Evolutionary conservation across 2,113 vertebrate species (phyloP), one percentile per base, ranked within the genome.

Genomic region (Mystacornis crossleyi): DNA sequence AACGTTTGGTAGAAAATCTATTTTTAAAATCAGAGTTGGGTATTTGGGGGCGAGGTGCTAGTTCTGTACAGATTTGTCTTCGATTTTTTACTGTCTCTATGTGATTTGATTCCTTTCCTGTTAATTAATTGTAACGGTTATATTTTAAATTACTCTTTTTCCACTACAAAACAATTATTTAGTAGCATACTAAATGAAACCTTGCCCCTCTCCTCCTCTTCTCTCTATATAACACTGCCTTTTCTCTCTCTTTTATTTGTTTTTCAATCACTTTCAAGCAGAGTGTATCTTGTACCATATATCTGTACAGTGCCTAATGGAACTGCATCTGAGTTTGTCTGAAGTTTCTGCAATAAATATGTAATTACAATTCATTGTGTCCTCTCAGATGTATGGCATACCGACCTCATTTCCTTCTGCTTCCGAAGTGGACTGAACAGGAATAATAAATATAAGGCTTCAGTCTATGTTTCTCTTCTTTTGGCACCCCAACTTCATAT

Each of bases 201-300:
- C 13, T 85, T 66, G 0, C 0, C 8, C 18, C 3, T 61, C 18
- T 69, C 24, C 14, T n/a, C 4, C 19, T 60, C 45, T 34, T 16
- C 7, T 48, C 8, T 40, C 64, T 38, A 20, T 57, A 62, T 84
- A 71, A 42, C 5, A 26, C 9, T 78, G 8, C 2, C 9, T 18
- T 77, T 80, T 83, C 45, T 77, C 11, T 55, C 31, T 66, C 42
- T 89, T 74, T 85, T 15, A 42, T 77, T 53, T 0, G 3, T 42
- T 93, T 93, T 77, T 58, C n/a, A 70, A 42, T 31, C 25, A 33
- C 54, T 77, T 91, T 42, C 42, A 61, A 64, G 11, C 25, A 83
- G 28, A 73, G 2, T 47, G 16, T 66, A 38, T 73, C 38, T 81
- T 50, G n/a, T 20, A 31, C 42, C n/a, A 33, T 53, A 5, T 77